Conservation (phyloP, 2,113 vertebrate species). For the Oreochromis aureus region DNA sequence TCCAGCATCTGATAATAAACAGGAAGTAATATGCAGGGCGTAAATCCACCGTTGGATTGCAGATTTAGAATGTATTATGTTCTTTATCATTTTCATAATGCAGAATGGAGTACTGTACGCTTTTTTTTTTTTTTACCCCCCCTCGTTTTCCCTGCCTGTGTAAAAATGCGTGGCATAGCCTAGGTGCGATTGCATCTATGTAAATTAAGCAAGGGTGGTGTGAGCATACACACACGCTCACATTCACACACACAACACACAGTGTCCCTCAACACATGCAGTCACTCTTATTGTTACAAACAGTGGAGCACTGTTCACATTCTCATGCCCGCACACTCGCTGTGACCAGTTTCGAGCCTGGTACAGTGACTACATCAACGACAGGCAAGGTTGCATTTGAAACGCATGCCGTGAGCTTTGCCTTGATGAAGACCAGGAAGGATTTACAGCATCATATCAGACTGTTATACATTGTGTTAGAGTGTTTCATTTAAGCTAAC, state of each 20-base stretch:
- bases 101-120: conserved; percentile 18
- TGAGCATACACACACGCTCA: conserved; percentile 1
- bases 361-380: conserved; percentile 30
- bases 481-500: conserved; percentile 16
- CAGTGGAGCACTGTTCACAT: conserved; percentile 56
- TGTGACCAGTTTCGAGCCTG: conserved; percentile 40
- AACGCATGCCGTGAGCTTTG: background rate
- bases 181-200: conserved; percentile 67
- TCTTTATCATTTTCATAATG: conserved; percentile 34
- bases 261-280: conserved; percentile 42
- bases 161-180: conserved; percentile 6
- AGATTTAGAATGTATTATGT: conserved; percentile 44
- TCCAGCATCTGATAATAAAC: conserved; percentile 49
- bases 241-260: conserved; percentile 27
- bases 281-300: conserved; percentile 56
- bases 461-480: background rate
- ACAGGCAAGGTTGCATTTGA: conserved; percentile 28
- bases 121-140: background rate
- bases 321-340: conserved; percentile 23
- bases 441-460: background rate
- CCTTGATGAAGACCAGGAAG: background rate
- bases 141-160: background rate
- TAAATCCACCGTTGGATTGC: conserved; percentile 37
- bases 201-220: conserved; percentile 55
- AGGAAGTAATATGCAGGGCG: conserved; percentile 47